A percentile compares a stretch with the other conserved stretches of the same genome.
These are phyloP conservation scores for Uromys caudimaculatus DNA, from an alignment of 2,797 vertebrate species.

Conservation along the genomic window DNA sequence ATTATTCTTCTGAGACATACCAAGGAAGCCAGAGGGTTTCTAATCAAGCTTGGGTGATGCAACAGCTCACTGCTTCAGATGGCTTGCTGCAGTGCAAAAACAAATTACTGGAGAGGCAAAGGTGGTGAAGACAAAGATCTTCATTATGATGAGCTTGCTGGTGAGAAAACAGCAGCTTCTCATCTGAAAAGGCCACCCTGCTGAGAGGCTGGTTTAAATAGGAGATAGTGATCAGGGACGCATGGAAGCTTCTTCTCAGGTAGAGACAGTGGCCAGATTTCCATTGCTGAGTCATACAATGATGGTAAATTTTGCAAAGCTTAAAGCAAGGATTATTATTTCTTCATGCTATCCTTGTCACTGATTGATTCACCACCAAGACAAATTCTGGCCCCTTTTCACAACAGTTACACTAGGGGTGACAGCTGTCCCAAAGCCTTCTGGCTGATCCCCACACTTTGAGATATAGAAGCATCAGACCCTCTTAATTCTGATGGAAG, in stretches of 20 bases:
- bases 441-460: background rate
- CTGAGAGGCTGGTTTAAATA: background rate
- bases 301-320: background rate
- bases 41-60: background rate
- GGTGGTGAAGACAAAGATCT: background rate
- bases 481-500: background rate
- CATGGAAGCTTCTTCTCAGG: background rate
- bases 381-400: background rate
- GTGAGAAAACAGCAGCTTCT: background rate
- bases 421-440: background rate
- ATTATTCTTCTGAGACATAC: background rate
- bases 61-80: too few relatives aligned
- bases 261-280: background rate
- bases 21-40: conserved; percentile 12
- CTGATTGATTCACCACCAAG: background rate
- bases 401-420: background rate
- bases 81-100: background rate
- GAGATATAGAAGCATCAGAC: background rate
- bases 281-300: background rate
- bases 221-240: too few relatives aligned
- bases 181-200: background rate
- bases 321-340: background rate
- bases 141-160: background rate
- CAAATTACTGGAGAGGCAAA: background rate
- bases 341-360: background rate